Evolutionary conservation across 2,888 invertebrate species (phyloP), one percentile per base, ranked within the genome.

Genomic region (Melangyna quadrimaculata): DNA sequence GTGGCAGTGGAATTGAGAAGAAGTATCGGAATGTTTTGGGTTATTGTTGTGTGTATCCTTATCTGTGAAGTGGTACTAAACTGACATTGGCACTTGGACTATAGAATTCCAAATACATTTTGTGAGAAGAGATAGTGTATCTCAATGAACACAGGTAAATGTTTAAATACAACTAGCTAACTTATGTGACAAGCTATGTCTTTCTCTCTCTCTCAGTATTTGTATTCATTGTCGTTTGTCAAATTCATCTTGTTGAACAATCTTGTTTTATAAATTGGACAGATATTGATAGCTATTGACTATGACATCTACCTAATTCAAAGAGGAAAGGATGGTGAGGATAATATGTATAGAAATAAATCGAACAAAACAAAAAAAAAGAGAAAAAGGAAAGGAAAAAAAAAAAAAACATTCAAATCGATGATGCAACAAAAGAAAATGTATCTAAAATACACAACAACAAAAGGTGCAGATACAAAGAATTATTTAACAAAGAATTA

Each of bases 181-280:
- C 73, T 83, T 79, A 53, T 79, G 59, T 74, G 65, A 24, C 51
- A 65, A 8, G 1, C 8, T 71, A 10, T 43, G 32, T 45, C 8
- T 35, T 14, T 27, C 9, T 43, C 4, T 57, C 4, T 40, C 12
- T n/a, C 12, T 45, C 19, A 45, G 2, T 10, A 22, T 35, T 12
- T 55, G 2, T 9, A 22, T 40, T 29, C 32, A 59, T 72, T 77
- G 77, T 69, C 69, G 69, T 77, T 69, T 48, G 59, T 53, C 63
- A 53, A 71, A 86, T 80, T 77, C 84, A 86, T 86, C 84, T 80
- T 86, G 84, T 80, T 78, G 77, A 86, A 86, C 77, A 81, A 81
- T 86, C 86, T 81, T 86, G 86, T 86, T 86, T 73, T 73, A 86
- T 81, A 86, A 86, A 86, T 86, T 86, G 81, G 81, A 86, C 86